Evolutionary conservation across 2,888 invertebrate species (phyloP).

Genomic region (Erynnis tages): DNA sequence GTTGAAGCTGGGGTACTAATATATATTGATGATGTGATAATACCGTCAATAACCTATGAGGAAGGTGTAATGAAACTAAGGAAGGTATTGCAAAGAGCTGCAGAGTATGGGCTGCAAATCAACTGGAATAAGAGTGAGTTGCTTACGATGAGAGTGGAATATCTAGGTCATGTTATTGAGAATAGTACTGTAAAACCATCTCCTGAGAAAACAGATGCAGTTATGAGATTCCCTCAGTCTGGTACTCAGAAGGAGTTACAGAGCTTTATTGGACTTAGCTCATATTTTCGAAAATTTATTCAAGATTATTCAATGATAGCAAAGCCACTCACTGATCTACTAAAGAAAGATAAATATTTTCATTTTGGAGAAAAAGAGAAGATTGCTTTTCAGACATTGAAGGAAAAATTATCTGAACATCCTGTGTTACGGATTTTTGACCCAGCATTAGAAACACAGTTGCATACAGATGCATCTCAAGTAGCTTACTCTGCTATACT

Average conservation of each 20-base stretch:
- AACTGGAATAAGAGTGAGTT: not conserved
- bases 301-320: not conserved
- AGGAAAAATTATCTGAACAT: not conserved
- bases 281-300: slow-evolving; percentile 2
- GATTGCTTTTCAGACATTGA: not conserved
- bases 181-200: not conserved
- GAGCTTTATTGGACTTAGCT: not conserved
- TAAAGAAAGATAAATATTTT: not conserved
- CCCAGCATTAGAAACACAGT: not conserved
- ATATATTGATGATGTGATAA: not conserved
- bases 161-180: not conserved
- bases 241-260: not conserved
- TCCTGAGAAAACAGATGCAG: not conserved
- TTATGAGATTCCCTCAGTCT: not conserved
- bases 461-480: not conserved
- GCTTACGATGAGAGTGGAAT: not conserved
- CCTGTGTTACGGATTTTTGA: not conserved
- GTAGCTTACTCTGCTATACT: not conserved
- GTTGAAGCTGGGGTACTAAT: not conserved
- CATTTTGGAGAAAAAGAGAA: not conserved
- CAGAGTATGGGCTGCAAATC: not conserved
- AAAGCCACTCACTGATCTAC: not conserved
- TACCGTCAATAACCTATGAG: not conserved
- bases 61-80: not conserved
- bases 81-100: not conserved